Evolutionary conservation across 2,888 invertebrate genomes (phyloP).

Genomic region (Acrobasis consociella): DNA sequence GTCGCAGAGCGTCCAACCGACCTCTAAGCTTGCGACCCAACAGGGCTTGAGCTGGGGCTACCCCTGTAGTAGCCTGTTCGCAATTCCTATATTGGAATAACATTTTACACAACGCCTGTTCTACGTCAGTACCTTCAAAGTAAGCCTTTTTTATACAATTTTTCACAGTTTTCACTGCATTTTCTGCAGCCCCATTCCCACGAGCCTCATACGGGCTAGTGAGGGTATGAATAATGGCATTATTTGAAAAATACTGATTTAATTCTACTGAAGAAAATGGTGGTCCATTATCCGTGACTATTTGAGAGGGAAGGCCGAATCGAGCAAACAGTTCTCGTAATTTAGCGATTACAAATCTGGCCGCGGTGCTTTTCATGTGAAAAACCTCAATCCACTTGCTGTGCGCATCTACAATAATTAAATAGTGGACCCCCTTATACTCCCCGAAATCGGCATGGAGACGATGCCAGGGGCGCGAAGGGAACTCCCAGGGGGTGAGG

Average conservation of each 20-base stretch:
- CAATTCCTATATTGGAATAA: constrained; percentile 31
- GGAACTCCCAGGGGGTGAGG: background rate
- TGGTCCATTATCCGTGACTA: constrained; percentile 38
- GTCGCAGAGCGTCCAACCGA: constrained; percentile 33
- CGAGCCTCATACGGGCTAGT: constrained; percentile 32
- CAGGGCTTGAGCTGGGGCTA: constrained; percentile 31
- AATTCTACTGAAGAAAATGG: constrained; percentile 36
- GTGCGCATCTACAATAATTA: constrained; percentile 1
- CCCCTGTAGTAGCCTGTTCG: constrained; percentile 31
- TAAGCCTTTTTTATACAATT: constrained; percentile 29
- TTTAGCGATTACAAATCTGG: background rate
- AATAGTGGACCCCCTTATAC: background rate
- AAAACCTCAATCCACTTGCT: background rate
- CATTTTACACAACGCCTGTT: constrained; percentile 25
- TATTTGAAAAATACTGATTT: constrained; percentile 29
- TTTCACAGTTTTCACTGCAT: constrained; percentile 30
- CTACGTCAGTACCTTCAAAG: constrained; percentile 13
- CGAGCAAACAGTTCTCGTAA: background rate
- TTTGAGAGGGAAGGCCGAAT: constrained; percentile 36
- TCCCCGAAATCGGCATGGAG: background rate
- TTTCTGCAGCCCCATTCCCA: constrained; percentile 35
- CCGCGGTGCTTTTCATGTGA: background rate
- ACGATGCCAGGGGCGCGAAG: background rate
- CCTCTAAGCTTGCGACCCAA: constrained; percentile 32
- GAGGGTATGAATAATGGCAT: constrained; percentile 27